Percentiles rank a stretch among this genome's conserved stretches.
Conservation (phyloP, 2,888 invertebrate genomes). For the Troides helena region DNA sequence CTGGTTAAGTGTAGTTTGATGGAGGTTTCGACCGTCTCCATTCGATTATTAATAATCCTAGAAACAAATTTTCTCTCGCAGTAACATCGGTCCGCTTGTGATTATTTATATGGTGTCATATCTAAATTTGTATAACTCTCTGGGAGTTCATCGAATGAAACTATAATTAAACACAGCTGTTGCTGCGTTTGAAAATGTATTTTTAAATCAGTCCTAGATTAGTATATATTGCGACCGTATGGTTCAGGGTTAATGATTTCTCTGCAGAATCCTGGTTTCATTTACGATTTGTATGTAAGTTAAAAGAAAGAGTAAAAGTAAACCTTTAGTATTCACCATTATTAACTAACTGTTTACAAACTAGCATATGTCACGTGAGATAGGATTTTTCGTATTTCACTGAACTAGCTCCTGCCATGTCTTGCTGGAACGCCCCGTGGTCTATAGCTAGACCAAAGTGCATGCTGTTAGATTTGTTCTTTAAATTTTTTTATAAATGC, state of each 20-base stretch:
- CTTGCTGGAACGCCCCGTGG: too few species aligned
- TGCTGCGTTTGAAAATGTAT: slow-evolving; percentile 11
- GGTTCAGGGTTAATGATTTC: slow-evolving; percentile 4
- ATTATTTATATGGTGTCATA: slow-evolving; percentile 9
- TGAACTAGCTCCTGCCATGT: too few species aligned
- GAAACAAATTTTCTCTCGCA: background rate
- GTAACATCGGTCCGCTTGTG: background rate
- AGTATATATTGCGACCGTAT: background rate
- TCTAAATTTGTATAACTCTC: slow-evolving; percentile 19
- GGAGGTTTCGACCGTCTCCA: background rate
- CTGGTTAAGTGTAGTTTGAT: too few species aligned
- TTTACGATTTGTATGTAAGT: background rate
- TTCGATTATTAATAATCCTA: background rate
- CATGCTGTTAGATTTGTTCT: too few species aligned
- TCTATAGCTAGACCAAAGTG: too few species aligned
- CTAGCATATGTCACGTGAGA: too few species aligned
- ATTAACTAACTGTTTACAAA: too few species aligned
- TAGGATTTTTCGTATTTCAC: too few species aligned
- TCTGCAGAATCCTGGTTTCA: background rate
- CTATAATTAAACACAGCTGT: slow-evolving; percentile 19
- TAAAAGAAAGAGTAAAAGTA: background rate
- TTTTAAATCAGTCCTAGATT: slow-evolving; percentile 4
- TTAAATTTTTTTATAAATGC: too few species aligned
- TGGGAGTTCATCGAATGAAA: slow-evolving; percentile 7
- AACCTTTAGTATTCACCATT: background rate